A percentile compares a stretch with the other conserved stretches of the same genome.
Evolutionary conservation across 1,140 invertebrate species (phyloP).

Genomic region (Eupristina koningsbergeri): DNA sequence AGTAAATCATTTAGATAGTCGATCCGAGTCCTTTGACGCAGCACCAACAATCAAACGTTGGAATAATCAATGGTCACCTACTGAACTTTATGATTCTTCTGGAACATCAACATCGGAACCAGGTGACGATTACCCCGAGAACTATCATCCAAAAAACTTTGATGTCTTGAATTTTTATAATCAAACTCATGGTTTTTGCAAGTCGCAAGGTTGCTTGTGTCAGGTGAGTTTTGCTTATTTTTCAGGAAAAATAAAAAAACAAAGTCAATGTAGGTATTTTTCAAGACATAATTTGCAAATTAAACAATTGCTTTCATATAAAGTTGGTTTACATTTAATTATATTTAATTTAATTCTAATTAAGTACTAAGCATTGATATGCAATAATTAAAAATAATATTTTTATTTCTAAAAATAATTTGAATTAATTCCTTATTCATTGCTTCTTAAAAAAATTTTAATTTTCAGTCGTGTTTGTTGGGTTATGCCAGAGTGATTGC

Average conservation of each 20-base stretch:
- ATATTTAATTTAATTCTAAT: too few species aligned
- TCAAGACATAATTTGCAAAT: background rate
- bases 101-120: constrained; percentile 65
- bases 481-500: constrained; percentile 63
- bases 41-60: constrained; percentile 66
- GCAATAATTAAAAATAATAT: too few species aligned
- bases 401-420: background rate
- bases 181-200: constrained; percentile 53
- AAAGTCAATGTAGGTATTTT: background rate
- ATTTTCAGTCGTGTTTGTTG: constrained; percentile 63
- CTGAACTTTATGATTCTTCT: constrained; percentile 66
- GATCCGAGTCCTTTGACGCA: constrained; percentile 65
- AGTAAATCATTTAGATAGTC: constrained; percentile 58
- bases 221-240: constrained; percentile 58
- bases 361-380: too few species aligned
- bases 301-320: too few species aligned
- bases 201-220: constrained; percentile 64
- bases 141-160: constrained; percentile 51
- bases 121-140: constrained; percentile 56
- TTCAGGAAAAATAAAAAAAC: background rate
- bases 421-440: background rate
- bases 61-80: constrained; percentile 61
- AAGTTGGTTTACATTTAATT: too few species aligned
- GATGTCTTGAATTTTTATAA: constrained; percentile 40
- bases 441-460: constrained; percentile 8